Evolutionary conservation across 2,888 invertebrate genomes (phyloP), one percentile per base, ranked within the genome.

Genomic region (Nomada goodeniana): DNA sequence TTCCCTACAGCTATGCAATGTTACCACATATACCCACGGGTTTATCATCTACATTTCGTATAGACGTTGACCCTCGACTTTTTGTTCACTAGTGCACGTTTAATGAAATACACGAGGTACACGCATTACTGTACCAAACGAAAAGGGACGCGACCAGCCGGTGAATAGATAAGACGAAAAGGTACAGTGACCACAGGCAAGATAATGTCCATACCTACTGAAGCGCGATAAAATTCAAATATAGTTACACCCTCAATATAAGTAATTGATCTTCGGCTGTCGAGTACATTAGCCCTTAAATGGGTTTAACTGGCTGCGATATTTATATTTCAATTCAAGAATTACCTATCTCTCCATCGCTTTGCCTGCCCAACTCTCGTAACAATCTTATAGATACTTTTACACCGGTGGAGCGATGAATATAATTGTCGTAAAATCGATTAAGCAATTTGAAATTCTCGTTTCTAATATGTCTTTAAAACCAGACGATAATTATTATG

Each of bases 41-140:
- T 86, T 86, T 87, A 86, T 85, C 84, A 26, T 52, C 11, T 61
- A 77, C 60, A 71, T 82, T 84, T 55, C 18, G 20, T 52, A 18
- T 71, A 82, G 79, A 75, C 76, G 67, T 82, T 86, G 82, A 84
- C 87, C 86, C 80, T 69, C 79, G 82, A 84, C 84, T 80, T 75
- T 70, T 20, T 18, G n/a, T 47, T 64, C 70, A 72, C 69, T 75
- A 80, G 59, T 63, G 67, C 15, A 26, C 29, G 76, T 80, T 87
- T 81, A 80, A 53, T 29, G 36, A 71, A 60, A 60, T 44, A 57
- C 57, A 23, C 60, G 26, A 67, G 53, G n/a, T 15, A 47, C 44
- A 29, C 29, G 36, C 7, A 36, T 55, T 69, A 70, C 53, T 77
- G 55, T 23, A 26, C 20, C 10, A 44, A 75, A 68, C 15, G 60